Evolutionary conservation across 2,888 invertebrate species (phyloP).

Genomic region (Tortricodes alternella): DNA sequence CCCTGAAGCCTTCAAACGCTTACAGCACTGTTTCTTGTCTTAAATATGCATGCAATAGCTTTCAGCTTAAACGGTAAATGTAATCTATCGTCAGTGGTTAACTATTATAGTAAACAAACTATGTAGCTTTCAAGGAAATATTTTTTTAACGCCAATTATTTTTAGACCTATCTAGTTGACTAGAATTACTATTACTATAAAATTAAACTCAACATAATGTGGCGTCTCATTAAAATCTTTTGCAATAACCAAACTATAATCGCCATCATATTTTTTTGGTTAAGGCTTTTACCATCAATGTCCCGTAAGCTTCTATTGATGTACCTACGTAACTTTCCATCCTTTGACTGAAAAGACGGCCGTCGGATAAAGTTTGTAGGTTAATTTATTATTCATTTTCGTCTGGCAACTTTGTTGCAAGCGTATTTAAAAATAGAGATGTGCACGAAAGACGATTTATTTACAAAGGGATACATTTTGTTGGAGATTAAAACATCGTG

Average conservation of each 20-base stretch:
- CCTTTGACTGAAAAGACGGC: neutral
- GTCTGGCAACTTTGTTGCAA: neutral
- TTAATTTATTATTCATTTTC: constrained; percentile 17
- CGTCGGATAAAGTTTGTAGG: constrained; percentile 3
- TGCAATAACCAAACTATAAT: too few species aligned
- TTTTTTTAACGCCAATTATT: too few species aligned
- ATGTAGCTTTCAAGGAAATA: neutral
- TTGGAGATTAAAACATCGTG: too few species aligned
- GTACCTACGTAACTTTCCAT: neutral
- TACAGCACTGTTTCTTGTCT: neutral
- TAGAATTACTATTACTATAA: too few species aligned
- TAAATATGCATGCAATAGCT: constrained; percentile 2
- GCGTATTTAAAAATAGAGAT: neutral
- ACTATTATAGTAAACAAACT: neutral
- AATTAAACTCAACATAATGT: too few species aligned
- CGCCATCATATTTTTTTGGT: too few species aligned
- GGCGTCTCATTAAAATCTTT: too few species aligned
- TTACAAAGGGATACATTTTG: too few species aligned
- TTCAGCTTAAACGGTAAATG: constrained; percentile 4
- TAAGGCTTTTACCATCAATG: too few species aligned
- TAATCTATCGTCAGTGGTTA: neutral
- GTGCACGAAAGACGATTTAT: too few species aligned
- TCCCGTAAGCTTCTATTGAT: too few species aligned
- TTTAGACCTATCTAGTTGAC: too few species aligned
- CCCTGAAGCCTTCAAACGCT: neutral